Conservation (phyloP, 2,888 invertebrate genomes). For the Trichacis sp. region DNA sequence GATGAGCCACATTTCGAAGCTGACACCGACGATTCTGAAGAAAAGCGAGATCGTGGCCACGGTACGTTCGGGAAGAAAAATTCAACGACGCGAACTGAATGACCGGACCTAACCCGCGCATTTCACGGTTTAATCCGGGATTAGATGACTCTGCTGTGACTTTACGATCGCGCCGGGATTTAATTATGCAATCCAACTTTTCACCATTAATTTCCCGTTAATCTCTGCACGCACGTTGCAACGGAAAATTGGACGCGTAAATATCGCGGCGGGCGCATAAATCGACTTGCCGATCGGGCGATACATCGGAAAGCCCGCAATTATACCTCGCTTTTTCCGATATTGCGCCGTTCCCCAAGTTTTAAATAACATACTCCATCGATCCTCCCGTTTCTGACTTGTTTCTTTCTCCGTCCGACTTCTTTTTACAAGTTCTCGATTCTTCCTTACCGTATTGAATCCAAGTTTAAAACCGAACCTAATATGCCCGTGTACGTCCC, state of each 20-base stretch:
- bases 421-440: conserved; percentile 12
- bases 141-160: neutral
- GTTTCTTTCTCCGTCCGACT: conserved; percentile 17
- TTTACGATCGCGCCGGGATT: neutral
- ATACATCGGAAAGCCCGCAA: conserved; percentile 31
- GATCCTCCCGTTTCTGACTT: conserved; percentile 29
- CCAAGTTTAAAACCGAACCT: conserved; percentile 41
- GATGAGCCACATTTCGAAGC: conserved; percentile 61
- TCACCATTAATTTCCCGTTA: neutral
- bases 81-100: neutral
- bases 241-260: neutral
- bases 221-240: neutral
- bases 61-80: conserved; percentile 48
- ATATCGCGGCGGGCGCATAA: conserved; percentile 3
- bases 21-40: conserved; percentile 65
- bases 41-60: conserved; percentile 71
- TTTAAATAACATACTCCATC: conserved; percentile 41
- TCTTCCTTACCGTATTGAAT: conserved; percentile 34
- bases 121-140: neutral
- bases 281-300: conserved; percentile 37
- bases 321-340: conserved; percentile 34
- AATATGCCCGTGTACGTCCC: conserved; percentile 36
- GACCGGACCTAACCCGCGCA: neutral
- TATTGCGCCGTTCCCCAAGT: conserved; percentile 39
- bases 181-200: neutral